A percentile compares a stretch with the other conserved stretches of the same genome.
Evolutionary conservation across 2,797 vertebrate genomes (phyloP).

Genomic region (Podarcis lilfordi): DNA sequence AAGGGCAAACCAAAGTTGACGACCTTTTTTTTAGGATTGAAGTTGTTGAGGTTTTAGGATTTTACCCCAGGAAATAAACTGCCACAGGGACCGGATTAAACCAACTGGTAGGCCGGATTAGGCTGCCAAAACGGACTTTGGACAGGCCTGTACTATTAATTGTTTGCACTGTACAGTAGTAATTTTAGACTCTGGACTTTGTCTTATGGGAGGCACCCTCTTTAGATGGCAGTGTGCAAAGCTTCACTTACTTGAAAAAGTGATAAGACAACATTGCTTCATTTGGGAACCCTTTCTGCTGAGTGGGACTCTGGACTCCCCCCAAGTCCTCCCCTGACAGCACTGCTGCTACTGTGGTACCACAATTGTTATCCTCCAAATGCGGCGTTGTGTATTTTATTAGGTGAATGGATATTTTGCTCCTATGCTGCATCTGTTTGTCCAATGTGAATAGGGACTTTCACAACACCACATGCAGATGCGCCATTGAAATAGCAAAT

Average conservation of each 20-base stretch:
- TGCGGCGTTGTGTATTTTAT: slow-evolving; percentile 22
- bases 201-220: background rate
- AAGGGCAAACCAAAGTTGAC: too few species aligned
- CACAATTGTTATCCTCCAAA: slow-evolving; percentile 53
- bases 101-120: too few species aligned
- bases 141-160: background rate
- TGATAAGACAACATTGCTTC: background rate
- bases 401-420: slow-evolving; percentile 44
- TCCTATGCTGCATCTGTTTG: slow-evolving; percentile 34
- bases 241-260: background rate
- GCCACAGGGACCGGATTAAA: too few species aligned
- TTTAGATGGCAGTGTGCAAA: background rate
- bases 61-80: too few species aligned
- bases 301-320: background rate
- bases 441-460: slow-evolving; percentile 45
- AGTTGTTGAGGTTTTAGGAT: too few species aligned
- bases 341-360: background rate
- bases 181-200: too few species aligned
- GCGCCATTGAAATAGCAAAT: slow-evolving; percentile 28
- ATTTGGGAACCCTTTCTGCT: background rate
- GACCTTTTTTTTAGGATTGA: too few species aligned
- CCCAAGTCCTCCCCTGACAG: background rate
- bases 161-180: slow-evolving; percentile 27
- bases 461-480: slow-evolving; percentile 38
- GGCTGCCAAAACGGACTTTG: too few species aligned